Base-by-base conservation (phyloP, 2,797 vertebrate species). In the Danio choprae region DNA sequence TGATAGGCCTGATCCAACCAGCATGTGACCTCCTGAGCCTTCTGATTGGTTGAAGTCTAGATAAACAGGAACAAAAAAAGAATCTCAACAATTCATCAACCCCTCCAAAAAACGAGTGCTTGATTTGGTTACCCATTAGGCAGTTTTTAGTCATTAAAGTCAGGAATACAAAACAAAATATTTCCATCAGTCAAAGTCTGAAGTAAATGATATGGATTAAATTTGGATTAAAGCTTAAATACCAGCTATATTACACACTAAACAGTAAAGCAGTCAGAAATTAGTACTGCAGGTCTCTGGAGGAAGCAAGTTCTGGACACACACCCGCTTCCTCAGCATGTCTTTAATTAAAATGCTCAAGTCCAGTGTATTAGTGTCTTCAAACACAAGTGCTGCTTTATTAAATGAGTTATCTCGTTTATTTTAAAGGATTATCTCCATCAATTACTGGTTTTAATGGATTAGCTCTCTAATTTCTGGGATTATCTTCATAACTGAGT, bases 1-100 rank as follows among this genome's bases (percentile, higher is more conserved):
- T 95, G 80, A 81, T 96, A 92, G 77, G 97, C 96, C 55, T 92
- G 90, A 72, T 78, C 75, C 85, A 99, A 87, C 97, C 97, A 99
- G 79, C 83, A 90, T 5, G 93, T 79, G 43, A 96, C 92, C 77
- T 97, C 95, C 87, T 90, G 92, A 0, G 92, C 88, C 88, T 94
- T 96, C 13, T 85, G 90, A 58, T 89, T 90, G 10, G 91, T 67
- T 0, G 92, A 91, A 0, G 70, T 87, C 93, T 94, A 81, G n/a
- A 46, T 2, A 53, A 7, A 69, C 50, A 53, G 59, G 13, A 84
- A 9, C 11, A 1, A 73, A 16, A 13, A 20, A 22, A 4, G 53
- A 67, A 22, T 0, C 41, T 68, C 4, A 56, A 12, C 2, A 63
- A 29, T 10, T 51, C 9, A 51, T 1, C 48, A 51, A 3, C 12